Base-by-base conservation (phyloP, 2,888 invertebrate species). In the Therioaphis trifolii region DNA sequence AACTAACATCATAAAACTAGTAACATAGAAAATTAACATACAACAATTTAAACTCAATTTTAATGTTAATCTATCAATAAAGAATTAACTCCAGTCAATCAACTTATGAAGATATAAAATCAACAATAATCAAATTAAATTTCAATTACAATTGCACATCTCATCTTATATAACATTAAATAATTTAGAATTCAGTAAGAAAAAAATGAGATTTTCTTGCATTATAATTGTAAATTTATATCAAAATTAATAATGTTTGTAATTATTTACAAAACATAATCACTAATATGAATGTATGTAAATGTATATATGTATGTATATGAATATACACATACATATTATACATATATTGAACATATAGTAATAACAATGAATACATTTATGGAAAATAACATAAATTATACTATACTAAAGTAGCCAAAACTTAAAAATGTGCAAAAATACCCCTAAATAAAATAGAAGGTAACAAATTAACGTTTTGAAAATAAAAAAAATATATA, bases 361-460 rank as follows among this genome's bases (percentile, higher is more conserved):
- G 21, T 21, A 3, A 63, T 49, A 77, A 77, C 77, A 77, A 77
- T 77, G 21, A 61, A 66, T 63, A 77, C 27, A 49, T 66, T 29
- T 49, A 5, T 35, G 63, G 21, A 29, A 66, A 66, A 63, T 66
- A 66, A 66, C 49, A 52, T 69, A 52, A 55, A 69, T 55, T 79
- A 58, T 69, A 35, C 7, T 35, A 58, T 58, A 58, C 55, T 79
- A 69, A 69, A 79, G 55, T 79, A 79, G 69, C 69, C 55, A 69
- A 79, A 77, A 77, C 63, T 77, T 77, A 49, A 75, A 78, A 35
- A 74, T 76, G 43, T 61, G 61, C 63, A 63, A 46, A 49, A 66
- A 77, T 21, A 77, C 29, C 35, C 35, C 49, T 66, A 66, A 66
- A 52, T 40, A 24, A 63, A 52, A 40, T 75, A 75, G 40, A 55